phyloP scores from a whole-genome alignment of 2,113 vertebrate genomes.

The Chauna torquata region DNA sequence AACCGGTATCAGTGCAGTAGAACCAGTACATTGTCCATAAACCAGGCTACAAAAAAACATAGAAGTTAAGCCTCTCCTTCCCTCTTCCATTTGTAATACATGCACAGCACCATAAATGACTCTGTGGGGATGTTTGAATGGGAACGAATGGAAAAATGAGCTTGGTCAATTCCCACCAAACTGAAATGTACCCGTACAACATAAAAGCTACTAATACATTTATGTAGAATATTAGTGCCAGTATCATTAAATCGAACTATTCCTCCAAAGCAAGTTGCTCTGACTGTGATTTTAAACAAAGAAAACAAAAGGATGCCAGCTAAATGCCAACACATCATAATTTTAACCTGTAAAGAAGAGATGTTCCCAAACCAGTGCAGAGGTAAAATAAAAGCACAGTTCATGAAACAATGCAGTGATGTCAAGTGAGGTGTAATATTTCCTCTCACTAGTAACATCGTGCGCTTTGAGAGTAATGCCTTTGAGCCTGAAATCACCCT shows the following conservation, averaged over 20 bases:
- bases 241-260: not conserved
- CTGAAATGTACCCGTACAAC: not conserved
- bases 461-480: not conserved
- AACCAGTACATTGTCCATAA: not conserved
- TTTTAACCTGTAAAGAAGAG: not conserved
- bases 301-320: not conserved
- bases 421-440: not conserved
- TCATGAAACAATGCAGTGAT: not conserved
- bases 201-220: not conserved
- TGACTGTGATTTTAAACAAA: not conserved
- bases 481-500: not conserved
- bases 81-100: not conserved
- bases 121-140: not conserved
- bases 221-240: not conserved
- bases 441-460: not conserved
- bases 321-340: not conserved
- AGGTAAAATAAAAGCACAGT: not conserved
- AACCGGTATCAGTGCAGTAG: not conserved
- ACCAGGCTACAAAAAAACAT: not conserved
- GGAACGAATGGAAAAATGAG: not conserved
- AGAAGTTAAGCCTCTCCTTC: not conserved
- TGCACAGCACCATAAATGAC: not conserved
- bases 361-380: not conserved
- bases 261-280: not conserved
- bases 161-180: not conserved